Conservation (phyloP, 1,140 invertebrate genomes). For the Procambarus clarkii region DNA sequence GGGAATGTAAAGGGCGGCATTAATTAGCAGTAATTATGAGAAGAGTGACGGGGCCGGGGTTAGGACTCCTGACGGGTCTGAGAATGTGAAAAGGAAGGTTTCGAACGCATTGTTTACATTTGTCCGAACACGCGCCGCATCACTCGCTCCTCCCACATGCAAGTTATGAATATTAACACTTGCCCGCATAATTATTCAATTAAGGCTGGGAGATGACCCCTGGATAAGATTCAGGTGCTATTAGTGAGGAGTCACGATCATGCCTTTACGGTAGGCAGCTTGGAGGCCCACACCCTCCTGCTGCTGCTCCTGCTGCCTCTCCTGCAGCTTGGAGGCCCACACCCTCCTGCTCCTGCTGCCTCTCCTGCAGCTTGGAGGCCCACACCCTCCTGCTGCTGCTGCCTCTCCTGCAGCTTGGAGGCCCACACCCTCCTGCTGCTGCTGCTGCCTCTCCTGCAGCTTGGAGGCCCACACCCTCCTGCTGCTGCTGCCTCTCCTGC, state of each 20-base stretch:
- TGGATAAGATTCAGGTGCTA: background rate
- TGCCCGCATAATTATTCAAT: conserved; percentile 20
- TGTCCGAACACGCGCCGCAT: background rate
- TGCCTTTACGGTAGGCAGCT: background rate
- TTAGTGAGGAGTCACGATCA: background rate
- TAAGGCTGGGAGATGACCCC: background rate
- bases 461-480: no score
- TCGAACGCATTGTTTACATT: background rate
- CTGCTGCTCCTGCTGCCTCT: no score
- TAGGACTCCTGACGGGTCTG: no score
- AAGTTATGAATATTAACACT: conserved; percentile 13
- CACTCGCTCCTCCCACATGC: background rate
- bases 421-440: no score
- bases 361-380: no score
- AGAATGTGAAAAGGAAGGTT: background rate
- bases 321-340: no score
- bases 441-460: no score
- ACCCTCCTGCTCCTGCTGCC: no score
- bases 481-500: no score
- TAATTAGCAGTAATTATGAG: background rate
- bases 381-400: no score
- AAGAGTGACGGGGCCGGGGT: background rate
- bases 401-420: no score
- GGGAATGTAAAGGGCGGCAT: background rate
- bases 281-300: no score